Base-by-base conservation (phyloP, 2,888 invertebrate species). In the Agriopis marginaria region DNA sequence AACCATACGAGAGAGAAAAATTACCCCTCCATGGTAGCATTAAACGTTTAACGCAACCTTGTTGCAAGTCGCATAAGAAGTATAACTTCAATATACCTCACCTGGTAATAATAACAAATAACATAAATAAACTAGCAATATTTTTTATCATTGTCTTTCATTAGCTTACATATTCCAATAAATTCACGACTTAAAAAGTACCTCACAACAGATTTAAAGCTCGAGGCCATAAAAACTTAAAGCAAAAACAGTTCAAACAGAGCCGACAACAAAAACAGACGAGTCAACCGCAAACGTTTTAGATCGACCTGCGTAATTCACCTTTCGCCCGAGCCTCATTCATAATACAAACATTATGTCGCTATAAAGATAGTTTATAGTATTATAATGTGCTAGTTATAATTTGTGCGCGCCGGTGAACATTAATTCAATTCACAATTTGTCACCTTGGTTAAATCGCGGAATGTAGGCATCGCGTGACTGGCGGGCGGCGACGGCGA, bases 381-480 rank as follows among this genome's bases (percentile, higher is more conserved):
- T 74, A 72, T 69, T 75, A 74, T 80, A 82, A 80, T 83, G 85
- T 82, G 85, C 82, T 79, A 78, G 81, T 85, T 85, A 84, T 88
- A 86, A 89, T 88, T 85, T 84, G 83, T 83, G 80, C 79, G 85
- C 82, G 83, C 79, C 83, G 82, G 86, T 87, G 83, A 87, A 89
- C 89, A 90, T 91, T 90, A 91, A 90, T 91, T 91, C 86, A 86
- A 91, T 90, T 91, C 86, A 87, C 89, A 87, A 91, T 92, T 91
- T 91, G 91, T 92, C 91, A 91, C 90, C 88, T 90, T 82, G 77
- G 82, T 81, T 86, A 85, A 87, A 87, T 88, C 87, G 88, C 79
- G 84, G 91, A 92, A 93, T 92, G 92, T 86, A 75, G 83, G 82
- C 77, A 89, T 93, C 88, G 93, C 93, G 93, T 92, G 92, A 90